Evolutionary conservation across 2,113 vertebrate species (phyloP).

Genomic region (Nestor notabilis): DNA sequence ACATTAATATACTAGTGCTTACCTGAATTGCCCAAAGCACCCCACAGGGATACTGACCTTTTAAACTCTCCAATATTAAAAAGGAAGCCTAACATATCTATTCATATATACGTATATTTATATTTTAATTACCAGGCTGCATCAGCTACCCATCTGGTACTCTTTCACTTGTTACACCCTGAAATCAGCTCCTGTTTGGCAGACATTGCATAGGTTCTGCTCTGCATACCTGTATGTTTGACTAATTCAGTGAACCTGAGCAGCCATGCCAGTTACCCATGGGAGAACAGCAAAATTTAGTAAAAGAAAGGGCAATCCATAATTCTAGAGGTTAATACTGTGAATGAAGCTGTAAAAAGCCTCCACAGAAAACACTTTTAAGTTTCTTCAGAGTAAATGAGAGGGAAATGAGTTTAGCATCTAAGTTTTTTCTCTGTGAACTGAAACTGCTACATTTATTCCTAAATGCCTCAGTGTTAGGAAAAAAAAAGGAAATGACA

Average conservation of each 20-base stretch:
- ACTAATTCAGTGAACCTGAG: not conserved
- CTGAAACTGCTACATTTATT: rapidly evolving
- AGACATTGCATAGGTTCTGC: not conserved
- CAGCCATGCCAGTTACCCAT: not conserved
- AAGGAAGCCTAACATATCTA: not conserved
- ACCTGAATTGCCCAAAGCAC: not conserved
- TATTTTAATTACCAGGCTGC: not conserved
- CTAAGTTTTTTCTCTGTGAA: not conserved
- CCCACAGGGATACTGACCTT: not conserved
- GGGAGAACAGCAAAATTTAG: not conserved
- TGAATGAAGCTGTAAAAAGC: not conserved
- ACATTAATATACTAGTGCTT: not conserved
- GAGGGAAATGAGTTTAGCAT: not conserved
- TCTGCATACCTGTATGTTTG: not conserved
- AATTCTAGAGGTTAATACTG: not conserved
- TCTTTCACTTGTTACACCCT: not conserved
- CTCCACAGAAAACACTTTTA: not conserved
- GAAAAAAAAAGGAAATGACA: not conserved
- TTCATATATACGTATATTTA: not conserved
- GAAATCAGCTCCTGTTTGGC: not conserved
- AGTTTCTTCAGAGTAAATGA: not conserved
- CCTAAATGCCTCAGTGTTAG: not conserved
- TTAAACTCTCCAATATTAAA: not conserved
- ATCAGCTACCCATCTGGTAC: not conserved
- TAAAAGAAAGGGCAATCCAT: not conserved